Evolutionary conservation across 2,113 vertebrate species (phyloP).

Genomic region (Scytalopus superciliaris): DNA sequence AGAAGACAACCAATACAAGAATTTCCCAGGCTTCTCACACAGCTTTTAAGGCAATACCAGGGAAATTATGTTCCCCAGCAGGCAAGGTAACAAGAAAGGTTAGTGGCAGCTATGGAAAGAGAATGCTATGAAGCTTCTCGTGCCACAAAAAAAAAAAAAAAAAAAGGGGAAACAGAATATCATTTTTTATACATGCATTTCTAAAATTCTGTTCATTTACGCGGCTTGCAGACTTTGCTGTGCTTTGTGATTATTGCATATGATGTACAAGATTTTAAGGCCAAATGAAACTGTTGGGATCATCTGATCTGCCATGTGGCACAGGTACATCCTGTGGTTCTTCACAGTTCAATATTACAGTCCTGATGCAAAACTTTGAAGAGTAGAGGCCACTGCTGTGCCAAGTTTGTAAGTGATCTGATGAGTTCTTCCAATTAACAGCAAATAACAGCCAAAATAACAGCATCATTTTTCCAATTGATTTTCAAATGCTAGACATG

Average conservation of each 20-base stretch:
- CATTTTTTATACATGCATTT: neutral
- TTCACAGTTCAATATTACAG: neutral
- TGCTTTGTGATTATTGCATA: neutral
- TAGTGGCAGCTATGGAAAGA: neutral
- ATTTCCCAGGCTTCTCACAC: neutral
- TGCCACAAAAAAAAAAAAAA: neutral
- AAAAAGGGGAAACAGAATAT: neutral
- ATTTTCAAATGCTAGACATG: neutral
- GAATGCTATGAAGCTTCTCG: neutral
- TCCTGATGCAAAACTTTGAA: neutral
- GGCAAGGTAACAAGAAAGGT: neutral
- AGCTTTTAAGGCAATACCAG: neutral
- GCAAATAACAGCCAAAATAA: neutral
- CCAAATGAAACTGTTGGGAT: neutral
- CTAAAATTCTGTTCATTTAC: neutral
- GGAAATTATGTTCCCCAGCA: neutral
- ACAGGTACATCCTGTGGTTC: neutral
- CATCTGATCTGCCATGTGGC: neutral
- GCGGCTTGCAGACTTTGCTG: neutral
- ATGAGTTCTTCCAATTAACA: neutral
- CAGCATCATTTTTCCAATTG: neutral
- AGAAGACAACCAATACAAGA: neutral
- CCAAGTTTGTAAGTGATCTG: neutral
- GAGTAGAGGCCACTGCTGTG: neutral
- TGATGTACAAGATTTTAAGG: neutral